Percentiles rank a stretch among this genome's conserved stretches.
phyloP scores from a whole-genome alignment of 2,113 vertebrate species.

The Rhea pennata region DNA sequence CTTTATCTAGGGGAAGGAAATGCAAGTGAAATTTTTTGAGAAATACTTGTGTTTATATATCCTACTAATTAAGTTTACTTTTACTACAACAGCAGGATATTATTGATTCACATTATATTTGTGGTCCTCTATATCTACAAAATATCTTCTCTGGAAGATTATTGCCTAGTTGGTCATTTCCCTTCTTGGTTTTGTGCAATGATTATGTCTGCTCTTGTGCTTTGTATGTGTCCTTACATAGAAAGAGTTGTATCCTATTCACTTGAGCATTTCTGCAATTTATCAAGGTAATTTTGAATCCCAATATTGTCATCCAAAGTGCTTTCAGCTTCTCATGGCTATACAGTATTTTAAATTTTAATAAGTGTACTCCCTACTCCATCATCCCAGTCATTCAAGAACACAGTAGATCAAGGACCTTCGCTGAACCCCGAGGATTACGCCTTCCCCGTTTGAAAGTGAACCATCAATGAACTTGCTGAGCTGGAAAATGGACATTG shows the following conservation, averaged over 20 bases:
- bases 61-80: neutral
- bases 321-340: neutral
- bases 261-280: neutral
- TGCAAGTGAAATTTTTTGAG: neutral
- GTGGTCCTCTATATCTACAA: neutral
- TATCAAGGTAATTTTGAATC: neutral
- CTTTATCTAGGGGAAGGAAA: neutral
- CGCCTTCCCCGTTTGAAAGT: neutral
- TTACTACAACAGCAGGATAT: neutral
- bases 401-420: neutral
- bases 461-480: neutral
- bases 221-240: neutral
- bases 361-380: neutral
- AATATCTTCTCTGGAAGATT: neutral
- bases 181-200: neutral
- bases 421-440: neutral
- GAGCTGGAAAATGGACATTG: neutral
- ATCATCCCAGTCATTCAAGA: neutral
- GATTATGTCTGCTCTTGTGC: neutral
- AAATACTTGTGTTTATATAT: slow-evolving; percentile 3
- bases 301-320: neutral
- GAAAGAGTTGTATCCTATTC: accelerated
- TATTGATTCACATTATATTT: neutral
- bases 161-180: neutral
- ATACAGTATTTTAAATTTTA: neutral